Base-by-base conservation (phyloP, 2,113 vertebrate species). In the Aegithalos caudatus region DNA sequence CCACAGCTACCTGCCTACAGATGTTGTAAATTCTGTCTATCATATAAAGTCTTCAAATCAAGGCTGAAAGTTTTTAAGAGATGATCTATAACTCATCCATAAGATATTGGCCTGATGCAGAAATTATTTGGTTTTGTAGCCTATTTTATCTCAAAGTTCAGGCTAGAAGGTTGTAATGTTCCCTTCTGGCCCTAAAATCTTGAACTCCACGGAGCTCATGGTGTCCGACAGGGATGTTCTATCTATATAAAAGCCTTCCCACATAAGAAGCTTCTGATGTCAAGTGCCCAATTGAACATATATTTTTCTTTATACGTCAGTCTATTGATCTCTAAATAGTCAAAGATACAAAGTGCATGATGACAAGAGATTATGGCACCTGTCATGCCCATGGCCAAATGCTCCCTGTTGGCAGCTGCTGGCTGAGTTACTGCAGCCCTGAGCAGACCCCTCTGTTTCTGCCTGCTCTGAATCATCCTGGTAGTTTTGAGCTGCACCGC, bases 11-110 rank as follows among this genome's bases (percentile, higher is more conserved):
- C 24, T 88, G 44, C 38, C 25, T 42, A 77, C 17, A 47, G 66
- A 71, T 24, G 33, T 17, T 45, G 33, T 66, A 88, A 67, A 50
- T 78, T 74, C n/a, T 80, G 4, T 48, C 65, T 69, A 31, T 81
- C 79, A 86, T 42, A 64, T 28, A 29, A 88, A 82, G 82, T 93
- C 82, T 94, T 92, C 85, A 94, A 72, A 82, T 50, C 45, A 83
- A 83, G 74, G 35, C 50, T 88, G 74, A 38, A 90, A 81, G 8
- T 40, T 78, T 81, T 84, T 44, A 86, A 93, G 47, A 62, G 17
- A 51, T 64, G 3, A 72, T 64, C 73, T 85, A 11, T 79, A 84
- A 72, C 16, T 89, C 65, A 50, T 20, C 31, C 45, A 91, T 53
- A 90, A 93, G 45, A 12, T 88, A 73, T 64, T 76, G 61, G 45